These are phyloP conservation scores for Amphimedon queenslandica DNA, from an alignment of 37 sponge, comb jelly and placozoan genomes.

Conservation along the genomic window DNA sequence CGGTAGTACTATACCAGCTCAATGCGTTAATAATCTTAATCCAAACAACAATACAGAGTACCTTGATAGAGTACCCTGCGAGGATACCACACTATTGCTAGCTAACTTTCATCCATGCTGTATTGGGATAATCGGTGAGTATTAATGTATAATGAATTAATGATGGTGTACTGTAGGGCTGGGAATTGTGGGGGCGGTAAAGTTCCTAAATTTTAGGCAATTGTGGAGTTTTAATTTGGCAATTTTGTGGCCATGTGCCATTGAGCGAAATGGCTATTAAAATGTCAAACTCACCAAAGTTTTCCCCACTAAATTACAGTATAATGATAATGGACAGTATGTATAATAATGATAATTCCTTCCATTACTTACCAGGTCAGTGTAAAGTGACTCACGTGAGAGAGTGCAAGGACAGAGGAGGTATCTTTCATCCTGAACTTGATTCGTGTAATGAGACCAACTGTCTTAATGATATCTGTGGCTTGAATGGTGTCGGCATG, in stretches of 20 bases:
- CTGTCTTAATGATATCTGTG: constrained; percentile 84
- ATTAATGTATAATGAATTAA: too few species aligned
- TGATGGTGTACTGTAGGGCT: too few species aligned
- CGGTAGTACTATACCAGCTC: constrained; percentile 14
- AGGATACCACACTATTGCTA: not conserved
- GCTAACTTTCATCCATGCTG: constrained; percentile 86
- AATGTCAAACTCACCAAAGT: too few species aligned
- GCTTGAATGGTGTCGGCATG: constrained; percentile 52
- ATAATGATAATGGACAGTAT: too few species aligned
- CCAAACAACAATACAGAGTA: not conserved
- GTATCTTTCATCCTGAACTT: constrained; percentile 39
- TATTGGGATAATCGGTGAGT: constrained; percentile 71
- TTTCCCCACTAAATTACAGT: too few species aligned
- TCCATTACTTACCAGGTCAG: too few species aligned
- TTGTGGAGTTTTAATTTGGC: too few species aligned
- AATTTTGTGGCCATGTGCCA: too few species aligned
- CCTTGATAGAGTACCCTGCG: not conserved
- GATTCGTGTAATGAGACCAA: constrained; percentile 77
- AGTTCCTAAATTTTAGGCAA: too few species aligned
- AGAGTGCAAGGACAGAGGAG: constrained; percentile 70
- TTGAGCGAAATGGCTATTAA: too few species aligned
- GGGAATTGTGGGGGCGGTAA: too few species aligned
- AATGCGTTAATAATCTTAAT: constrained; percentile 6
- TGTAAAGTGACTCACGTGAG: constrained; percentile 52
- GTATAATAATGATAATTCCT: too few species aligned